Evolutionary conservation across 2,113 vertebrate genomes (phyloP), one percentile per base, ranked within the genome.

Genomic region (Neopipo cinnamomea): DNA sequence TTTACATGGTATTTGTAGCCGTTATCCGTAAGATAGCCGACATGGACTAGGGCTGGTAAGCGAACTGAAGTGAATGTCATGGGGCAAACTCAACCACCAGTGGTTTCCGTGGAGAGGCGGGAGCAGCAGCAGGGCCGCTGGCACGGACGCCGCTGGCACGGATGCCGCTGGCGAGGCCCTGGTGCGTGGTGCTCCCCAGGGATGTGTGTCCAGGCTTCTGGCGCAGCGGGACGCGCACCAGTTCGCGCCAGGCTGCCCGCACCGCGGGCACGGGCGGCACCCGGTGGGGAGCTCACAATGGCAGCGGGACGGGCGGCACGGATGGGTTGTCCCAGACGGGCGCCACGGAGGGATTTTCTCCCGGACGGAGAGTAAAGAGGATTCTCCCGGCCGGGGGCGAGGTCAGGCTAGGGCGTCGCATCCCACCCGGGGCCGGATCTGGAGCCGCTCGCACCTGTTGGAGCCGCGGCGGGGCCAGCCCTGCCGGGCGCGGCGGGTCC

Each of bases 101-200:
- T 2, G 12, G 49, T 61, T 3, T 31, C 30, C 18, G 22, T 8
- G 56, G n/a, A 0, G 8, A 47, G 27, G 23, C 0, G 1, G 37
- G 42, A 33, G 21, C 27, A 5, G 33, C 68, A 3, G 5, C 5
- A 5, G 0, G 10, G 46, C 4, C 2, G 3, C 28, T 2, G 18
- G 28, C 14, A 4, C 0, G 52, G 44, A n/a, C 30, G 42, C 5
- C 39, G 0, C 7, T 4, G 62, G 28, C 14, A 4, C 0, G 52
- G 44, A n/a, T n/a, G 42, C 5, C 39, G 0, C 7, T 4, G 62
- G 55, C 2, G 14, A 24, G 50, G 25, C 62, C 42, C 42, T 2
- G 61, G 8, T 14, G 44, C 1, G 67, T 0, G 6, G 1, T 22
- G 56, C 3, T 12, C n/a, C 4, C 5, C 24, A 4, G 27, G 56